phyloP scores from a whole-genome alignment of 2,113 vertebrate species.

The Apteryx mantelli region DNA sequence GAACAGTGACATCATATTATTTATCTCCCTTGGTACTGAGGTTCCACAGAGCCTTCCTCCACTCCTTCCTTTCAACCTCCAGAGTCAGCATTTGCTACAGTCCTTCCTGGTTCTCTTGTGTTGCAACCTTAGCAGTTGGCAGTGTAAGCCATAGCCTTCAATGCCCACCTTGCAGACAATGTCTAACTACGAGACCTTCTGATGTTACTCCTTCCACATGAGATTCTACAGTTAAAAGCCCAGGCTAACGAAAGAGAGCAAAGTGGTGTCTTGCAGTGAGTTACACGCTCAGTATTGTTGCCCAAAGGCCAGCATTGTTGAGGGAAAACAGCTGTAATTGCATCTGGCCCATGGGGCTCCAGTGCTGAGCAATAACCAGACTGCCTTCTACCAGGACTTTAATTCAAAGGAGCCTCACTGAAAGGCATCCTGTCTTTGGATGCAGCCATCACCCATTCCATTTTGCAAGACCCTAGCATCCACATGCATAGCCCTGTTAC shows the following conservation, averaged over 20 bases:
- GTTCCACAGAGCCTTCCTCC: neutral
- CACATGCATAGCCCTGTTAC: fast-evolving
- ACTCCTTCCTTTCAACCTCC: neutral
- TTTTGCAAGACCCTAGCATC: neutral
- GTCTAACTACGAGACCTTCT: neutral
- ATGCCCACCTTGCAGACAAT: neutral
- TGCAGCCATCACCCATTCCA: neutral
- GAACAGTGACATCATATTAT: neutral
- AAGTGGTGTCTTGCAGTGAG: neutral
- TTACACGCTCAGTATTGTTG: neutral
- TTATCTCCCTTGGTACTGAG: neutral
- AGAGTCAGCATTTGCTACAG: neutral
- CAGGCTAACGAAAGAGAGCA: neutral
- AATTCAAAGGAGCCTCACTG: neutral
- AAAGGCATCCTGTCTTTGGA: neutral
- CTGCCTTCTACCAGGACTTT: neutral
- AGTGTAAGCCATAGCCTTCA: neutral
- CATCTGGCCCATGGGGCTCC: neutral
- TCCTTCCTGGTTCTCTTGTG: neutral
- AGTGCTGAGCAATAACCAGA: neutral
- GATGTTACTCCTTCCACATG: neutral
- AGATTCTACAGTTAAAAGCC: neutral
- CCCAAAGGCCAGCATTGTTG: neutral
- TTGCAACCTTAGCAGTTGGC: neutral
- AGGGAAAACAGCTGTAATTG: neutral